phyloP scores from a whole-genome alignment of 2,888 invertebrate genomes.

The Labia minor region DNA sequence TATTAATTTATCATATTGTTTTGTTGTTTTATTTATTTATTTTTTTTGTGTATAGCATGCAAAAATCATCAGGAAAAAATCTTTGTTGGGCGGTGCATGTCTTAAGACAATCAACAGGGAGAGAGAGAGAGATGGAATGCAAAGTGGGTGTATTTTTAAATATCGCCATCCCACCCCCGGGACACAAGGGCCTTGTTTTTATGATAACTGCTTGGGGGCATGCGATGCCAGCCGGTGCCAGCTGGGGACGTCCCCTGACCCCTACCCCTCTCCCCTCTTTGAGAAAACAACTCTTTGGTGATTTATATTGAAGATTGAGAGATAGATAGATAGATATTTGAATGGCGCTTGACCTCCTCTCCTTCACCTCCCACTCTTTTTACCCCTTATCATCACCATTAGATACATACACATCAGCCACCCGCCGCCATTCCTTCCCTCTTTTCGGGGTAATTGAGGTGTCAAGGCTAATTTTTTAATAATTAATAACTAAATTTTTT shows the following conservation, averaged over 20 bases:
- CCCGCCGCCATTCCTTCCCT: no score
- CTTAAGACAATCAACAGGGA: neutral
- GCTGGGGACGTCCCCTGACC: neutral
- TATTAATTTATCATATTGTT: neutral
- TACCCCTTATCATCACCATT: no score
- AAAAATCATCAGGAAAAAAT: neutral
- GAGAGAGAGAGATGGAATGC: slow-evolving; percentile 8
- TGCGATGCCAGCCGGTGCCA: slow-evolving; percentile 7
- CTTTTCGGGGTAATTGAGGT: neutral
- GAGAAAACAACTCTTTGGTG: neutral
- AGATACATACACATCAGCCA: no score
- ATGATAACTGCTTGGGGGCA: neutral
- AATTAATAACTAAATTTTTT: neutral
- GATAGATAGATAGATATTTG: slow-evolving; percentile 5
- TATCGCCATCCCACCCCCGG: slow-evolving; percentile 9
- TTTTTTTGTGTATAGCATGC: neutral
- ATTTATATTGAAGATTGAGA: neutral
- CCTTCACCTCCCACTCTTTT: neutral
- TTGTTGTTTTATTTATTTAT: neutral
- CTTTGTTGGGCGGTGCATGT: neutral
- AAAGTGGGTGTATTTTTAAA: slow-evolving; percentile 13
- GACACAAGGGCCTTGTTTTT: slow-evolving; percentile 13
- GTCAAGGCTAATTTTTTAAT: neutral
- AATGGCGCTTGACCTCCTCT: neutral
- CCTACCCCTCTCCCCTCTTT: neutral